These are phyloP conservation scores for Parambassis ranga DNA, from an alignment of 2,797 vertebrate species.

Conservation along the genomic window DNA sequence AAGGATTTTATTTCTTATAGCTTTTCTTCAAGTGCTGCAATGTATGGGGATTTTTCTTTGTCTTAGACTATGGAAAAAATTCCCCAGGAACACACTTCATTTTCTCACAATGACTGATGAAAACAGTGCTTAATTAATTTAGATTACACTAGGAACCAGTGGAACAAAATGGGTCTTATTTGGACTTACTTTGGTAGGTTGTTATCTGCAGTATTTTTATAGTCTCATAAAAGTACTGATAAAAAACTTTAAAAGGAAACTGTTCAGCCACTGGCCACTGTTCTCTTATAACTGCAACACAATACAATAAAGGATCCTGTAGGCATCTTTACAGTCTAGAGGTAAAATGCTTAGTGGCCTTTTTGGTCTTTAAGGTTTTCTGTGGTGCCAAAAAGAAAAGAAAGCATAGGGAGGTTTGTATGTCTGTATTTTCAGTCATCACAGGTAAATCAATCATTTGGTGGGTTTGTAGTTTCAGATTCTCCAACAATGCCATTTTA, in stretches of 20 bases:
- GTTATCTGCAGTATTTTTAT: neutral
- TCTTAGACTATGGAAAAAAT: neutral
- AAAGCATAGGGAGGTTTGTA: neutral
- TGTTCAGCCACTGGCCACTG: neutral
- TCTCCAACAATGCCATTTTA: conserved; percentile 42
- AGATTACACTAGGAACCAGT: neutral
- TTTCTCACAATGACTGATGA: neutral
- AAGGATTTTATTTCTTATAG: neutral
- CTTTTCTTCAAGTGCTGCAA: neutral
- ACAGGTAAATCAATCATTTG: neutral
- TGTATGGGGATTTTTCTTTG: neutral
- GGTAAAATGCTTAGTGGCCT: conserved; percentile 1
- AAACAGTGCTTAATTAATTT: neutral
- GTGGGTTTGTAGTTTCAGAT: conserved; percentile 24
- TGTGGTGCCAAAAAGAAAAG: neutral
- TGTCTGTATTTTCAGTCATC: neutral
- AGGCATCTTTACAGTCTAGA: neutral
- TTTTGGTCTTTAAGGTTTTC: neutral
- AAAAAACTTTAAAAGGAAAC: neutral
- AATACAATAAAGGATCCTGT: neutral
- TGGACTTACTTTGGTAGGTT: neutral
- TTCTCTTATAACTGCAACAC: neutral
- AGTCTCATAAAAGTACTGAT: neutral
- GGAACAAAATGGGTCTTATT: neutral
- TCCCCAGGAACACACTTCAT: neutral